Evolutionary conservation across 2,888 invertebrate species (phyloP), one percentile per base, ranked within the genome.

Genomic region (Dicyrtomina minuta): DNA sequence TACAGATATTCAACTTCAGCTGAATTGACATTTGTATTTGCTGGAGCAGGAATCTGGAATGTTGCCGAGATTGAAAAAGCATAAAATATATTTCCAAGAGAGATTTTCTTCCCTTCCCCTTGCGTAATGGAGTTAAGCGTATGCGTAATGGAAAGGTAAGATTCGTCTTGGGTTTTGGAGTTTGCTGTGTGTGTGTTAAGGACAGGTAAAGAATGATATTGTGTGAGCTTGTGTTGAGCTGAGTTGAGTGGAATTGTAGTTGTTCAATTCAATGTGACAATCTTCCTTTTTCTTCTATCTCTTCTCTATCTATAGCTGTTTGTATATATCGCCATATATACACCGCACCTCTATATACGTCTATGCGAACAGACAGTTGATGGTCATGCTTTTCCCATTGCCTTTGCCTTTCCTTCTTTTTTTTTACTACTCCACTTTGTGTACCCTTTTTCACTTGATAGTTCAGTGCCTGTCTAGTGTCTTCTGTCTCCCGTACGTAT

Each of bases 221-320:
- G 27, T 56, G 56, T 10, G 33, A 12, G 51, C 22, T 55, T 55
- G 55, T 27, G 55, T 56, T 56, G 56, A n/a, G n/a, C 33, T 33
- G 20, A 24, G 61, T 62, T 33, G 44, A 65, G 64, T 65, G 64
- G 53, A 41, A 65, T 65, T 65, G 53, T 65, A 33, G 27, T 33
- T 61, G 46, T 61, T 65, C 64, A 33, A 24, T 39, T 53, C 22
- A 27, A 65, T 53, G 64, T 65, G 64, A 65, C 64, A 65, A 65
- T 65, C 64, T 33, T 53, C 27, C 26, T 51, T 33, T 43, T 56
- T 12, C 17, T 13, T 56, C 56, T 56, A n/a, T n/a, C n/a, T n/a
- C n/a, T n/a, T n/a, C n/a, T n/a, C n/a, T n/a, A n/a, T n/a, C n/a
- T n/a, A n/a, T n/a, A n/a, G n/a, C n/a, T n/a, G n/a, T 56, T 1